Percentiles rank a stretch among this genome's conserved stretches.
Evolutionary conservation across 1,140 invertebrate species (phyloP).

Genomic region (Zaprionus lachaisei): DNA sequence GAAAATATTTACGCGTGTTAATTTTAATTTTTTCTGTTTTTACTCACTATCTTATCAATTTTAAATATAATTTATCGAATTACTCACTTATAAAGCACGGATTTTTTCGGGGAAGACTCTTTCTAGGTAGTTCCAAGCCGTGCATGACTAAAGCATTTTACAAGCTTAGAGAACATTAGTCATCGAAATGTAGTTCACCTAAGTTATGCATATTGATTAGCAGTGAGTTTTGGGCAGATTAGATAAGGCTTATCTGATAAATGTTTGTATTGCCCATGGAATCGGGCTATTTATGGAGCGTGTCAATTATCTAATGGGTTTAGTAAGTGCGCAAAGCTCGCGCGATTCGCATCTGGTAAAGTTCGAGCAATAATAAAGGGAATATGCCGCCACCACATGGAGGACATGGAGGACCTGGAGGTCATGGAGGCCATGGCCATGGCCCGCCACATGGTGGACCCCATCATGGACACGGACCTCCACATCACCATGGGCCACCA

Average conservation of each 20-base stretch:
- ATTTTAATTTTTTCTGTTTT: background rate
- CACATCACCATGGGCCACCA: conserved; percentile 47
- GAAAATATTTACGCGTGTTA: background rate
- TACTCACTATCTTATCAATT: background rate
- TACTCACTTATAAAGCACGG: background rate
- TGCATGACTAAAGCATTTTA: conserved; percentile 28
- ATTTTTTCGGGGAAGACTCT: background rate
- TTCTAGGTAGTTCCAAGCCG: background rate
- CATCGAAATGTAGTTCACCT: conserved; percentile 19
- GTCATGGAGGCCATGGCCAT: conserved; percentile 21
- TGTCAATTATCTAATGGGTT: conserved; percentile 15
- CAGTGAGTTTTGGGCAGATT: conserved; percentile 8
- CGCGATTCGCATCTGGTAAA: conserved; percentile 7
- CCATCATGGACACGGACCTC: conserved; percentile 49
- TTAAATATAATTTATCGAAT: background rate
- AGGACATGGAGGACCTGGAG: conserved; percentile 21
- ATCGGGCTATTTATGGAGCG: background rate
- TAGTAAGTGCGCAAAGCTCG: conserved; percentile 19
- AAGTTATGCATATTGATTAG: conserved; percentile 39
- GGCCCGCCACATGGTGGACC: conserved; percentile 42
- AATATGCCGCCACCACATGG: conserved; percentile 38
- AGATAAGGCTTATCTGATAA: conserved; percentile 40
- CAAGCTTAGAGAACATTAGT: conserved; percentile 16
- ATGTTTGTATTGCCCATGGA: conserved; percentile 11
- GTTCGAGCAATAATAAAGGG: background rate